phyloP scores from a whole-genome alignment of 1,140 invertebrate genomes.

The Magallana gigas region DNA sequence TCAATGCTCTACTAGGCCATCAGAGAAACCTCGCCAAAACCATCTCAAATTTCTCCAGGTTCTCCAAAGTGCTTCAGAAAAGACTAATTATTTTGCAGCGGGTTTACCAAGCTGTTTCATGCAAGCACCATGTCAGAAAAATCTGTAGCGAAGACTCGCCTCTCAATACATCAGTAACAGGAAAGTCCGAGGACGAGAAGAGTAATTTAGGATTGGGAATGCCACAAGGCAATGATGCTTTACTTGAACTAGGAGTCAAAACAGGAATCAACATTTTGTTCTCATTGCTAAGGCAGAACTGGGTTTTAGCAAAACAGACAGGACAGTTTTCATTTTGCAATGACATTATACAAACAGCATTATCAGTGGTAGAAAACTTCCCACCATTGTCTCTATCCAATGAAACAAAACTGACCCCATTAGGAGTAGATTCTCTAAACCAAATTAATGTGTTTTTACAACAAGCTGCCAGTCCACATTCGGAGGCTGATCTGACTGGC shows the following conservation, averaged over 20 bases:
- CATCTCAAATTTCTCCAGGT: slow-evolving; percentile 82
- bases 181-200: slow-evolving; percentile 49
- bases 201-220: not conserved
- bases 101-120: slow-evolving; percentile 83
- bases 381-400: slow-evolving; percentile 84
- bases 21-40: slow-evolving; percentile 82
- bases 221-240: slow-evolving; percentile 80
- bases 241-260: slow-evolving; percentile 85
- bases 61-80: slow-evolving; percentile 82
- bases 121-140: slow-evolving; percentile 81
- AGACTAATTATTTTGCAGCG: slow-evolving; percentile 83
- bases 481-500: slow-evolving; percentile 81
- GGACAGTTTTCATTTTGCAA: slow-evolving; percentile 80
- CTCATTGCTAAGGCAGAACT: slow-evolving; percentile 83
- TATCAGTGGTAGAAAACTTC: slow-evolving; percentile 82
- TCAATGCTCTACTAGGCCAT: slow-evolving; percentile 80
- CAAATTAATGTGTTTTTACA: slow-evolving; percentile 81
- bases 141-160: slow-evolving; percentile 39
- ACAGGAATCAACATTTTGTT: slow-evolving; percentile 84
- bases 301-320: slow-evolving; percentile 76
- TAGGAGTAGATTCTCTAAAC: slow-evolving; percentile 82
- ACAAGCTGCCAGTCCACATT: slow-evolving; percentile 80
- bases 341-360: slow-evolving; percentile 83
- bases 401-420: slow-evolving; percentile 82
- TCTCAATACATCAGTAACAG: slow-evolving; percentile 21